Evolutionary conservation across 2,888 invertebrate species (phyloP).

Genomic region (Trachelus tabidus): DNA sequence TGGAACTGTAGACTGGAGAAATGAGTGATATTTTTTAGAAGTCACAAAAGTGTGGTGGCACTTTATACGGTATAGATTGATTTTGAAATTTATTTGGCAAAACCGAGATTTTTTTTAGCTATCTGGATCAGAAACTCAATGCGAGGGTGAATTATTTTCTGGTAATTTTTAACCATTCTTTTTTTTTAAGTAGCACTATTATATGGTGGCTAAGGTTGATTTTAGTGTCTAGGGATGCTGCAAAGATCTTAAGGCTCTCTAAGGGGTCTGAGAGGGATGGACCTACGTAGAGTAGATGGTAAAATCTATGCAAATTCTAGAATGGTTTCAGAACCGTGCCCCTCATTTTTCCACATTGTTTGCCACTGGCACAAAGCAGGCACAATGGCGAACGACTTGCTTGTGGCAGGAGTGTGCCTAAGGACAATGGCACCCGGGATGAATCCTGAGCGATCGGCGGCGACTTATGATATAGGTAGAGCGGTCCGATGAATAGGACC

Average conservation of each 20-base stretch:
- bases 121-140: neutral
- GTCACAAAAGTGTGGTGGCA: neutral
- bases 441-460: conserved; percentile 22
- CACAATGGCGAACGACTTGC: conserved; percentile 16
- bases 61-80: neutral
- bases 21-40: neutral
- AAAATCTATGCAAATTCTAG: conserved; percentile 50
- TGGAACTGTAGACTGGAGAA: neutral
- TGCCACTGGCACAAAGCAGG: conserved; percentile 37
- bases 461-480: conserved; percentile 33
- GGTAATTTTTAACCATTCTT: neutral
- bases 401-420: conserved; percentile 32
- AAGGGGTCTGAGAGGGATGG: neutral
- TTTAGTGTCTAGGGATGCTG: neutral
- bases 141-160: neutral
- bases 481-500: conserved; percentile 42
- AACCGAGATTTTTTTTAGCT: neutral
- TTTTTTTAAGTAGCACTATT: neutral
- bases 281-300: conserved; percentile 30
- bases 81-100: neutral
- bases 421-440: conserved; percentile 50
- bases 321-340: conserved; percentile 28
- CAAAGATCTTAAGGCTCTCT: neutral
- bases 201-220: neutral
- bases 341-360: conserved; percentile 48